Evolutionary conservation across 2,113 vertebrate species (phyloP), one percentile per base, ranked within the genome.

Genomic region (Grammomys surdaster): DNA sequence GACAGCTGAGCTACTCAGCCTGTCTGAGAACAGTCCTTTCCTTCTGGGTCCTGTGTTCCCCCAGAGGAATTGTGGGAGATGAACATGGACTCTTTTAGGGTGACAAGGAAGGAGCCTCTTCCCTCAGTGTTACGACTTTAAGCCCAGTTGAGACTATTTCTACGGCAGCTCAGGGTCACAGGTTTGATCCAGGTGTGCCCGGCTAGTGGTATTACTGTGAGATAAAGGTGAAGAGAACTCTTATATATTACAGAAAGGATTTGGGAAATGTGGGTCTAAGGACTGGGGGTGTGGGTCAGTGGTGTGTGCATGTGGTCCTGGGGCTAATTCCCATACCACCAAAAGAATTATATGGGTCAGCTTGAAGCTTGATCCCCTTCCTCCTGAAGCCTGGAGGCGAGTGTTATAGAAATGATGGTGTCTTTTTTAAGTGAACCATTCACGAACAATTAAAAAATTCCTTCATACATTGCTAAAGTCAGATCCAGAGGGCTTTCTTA

Each of bases 391-490:
- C 77, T 67, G 93, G 78, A 73, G 86, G 70, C 93, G 43, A 95
- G 67, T 91, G 70, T 90, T 94, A 67, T 96, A 88, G 94, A 94
- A 93, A 95, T 91, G 91, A 95, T 92, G 56, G 76, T 96, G 86
- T 96, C 88, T 95, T 97, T 72, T 72, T 94, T 95, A 94, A 72
- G 78, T 97, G 92, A 96, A 94, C 94, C 95, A 65, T 96, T 97
- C 80, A 93, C 96, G 72, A 97, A 97, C 90, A 91, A 97, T 97
- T 97, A 96, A 96, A 97, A 92, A 96, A 94, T 96, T 91, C 93
- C 69, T 95, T 96, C 73, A 92, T 89, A 94, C 78, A 94, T 93
- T 84, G 93, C 48, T 95, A 89, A 94, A 96, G 91, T 95, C 73
- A 91, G 92, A 93, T 58, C 67, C 88, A 94, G 92, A 95, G 56